These are phyloP conservation scores for Coregonus clupeaformis DNA, from an alignment of 2,113 vertebrate genomes.

Conservation along the genomic window DNA sequence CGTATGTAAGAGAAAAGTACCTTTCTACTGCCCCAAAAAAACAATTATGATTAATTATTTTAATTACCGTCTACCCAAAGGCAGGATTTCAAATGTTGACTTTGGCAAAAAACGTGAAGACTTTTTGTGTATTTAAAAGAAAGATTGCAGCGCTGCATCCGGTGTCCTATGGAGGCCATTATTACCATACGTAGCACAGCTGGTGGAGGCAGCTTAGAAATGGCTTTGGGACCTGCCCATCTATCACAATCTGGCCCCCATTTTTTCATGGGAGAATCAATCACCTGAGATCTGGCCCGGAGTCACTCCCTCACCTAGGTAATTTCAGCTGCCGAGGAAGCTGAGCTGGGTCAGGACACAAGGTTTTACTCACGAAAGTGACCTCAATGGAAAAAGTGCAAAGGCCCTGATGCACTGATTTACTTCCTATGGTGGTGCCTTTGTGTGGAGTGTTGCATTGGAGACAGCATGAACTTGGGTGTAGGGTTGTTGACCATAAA, in stretches of 20 bases:
- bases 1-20: neutral
- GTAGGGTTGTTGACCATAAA: slow-evolving; percentile 16
- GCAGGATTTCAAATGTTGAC: slow-evolving; percentile 58
- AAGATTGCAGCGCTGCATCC: slow-evolving; percentile 31
- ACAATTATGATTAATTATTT: neutral
- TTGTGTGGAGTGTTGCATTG: neutral
- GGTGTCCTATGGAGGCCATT: slow-evolving; percentile 36
- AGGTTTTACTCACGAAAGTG: slow-evolving; percentile 48
- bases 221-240: slow-evolving; percentile 64
- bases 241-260: slow-evolving; percentile 69
- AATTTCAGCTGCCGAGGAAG: slow-evolving; percentile 47
- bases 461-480: slow-evolving; percentile 34
- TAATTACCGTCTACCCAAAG: slow-evolving; percentile 14
- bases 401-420: slow-evolving; percentile 26
- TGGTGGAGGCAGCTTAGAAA: slow-evolving; percentile 65
- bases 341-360: slow-evolving; percentile 45
- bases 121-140: slow-evolving; percentile 56
- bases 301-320: slow-evolving; percentile 52
- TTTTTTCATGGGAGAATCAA: slow-evolving; percentile 59
- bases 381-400: slow-evolving; percentile 41
- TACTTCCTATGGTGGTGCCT: slow-evolving; percentile 16
- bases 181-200: slow-evolving; percentile 51
- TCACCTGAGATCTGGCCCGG: slow-evolving; percentile 56
- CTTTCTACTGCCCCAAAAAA: too few relatives aligned
- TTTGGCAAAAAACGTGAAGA: slow-evolving; percentile 54